Evolutionary conservation across 2,113 vertebrate genomes (phyloP).

Genomic region (Centropus unirufus): DNA sequence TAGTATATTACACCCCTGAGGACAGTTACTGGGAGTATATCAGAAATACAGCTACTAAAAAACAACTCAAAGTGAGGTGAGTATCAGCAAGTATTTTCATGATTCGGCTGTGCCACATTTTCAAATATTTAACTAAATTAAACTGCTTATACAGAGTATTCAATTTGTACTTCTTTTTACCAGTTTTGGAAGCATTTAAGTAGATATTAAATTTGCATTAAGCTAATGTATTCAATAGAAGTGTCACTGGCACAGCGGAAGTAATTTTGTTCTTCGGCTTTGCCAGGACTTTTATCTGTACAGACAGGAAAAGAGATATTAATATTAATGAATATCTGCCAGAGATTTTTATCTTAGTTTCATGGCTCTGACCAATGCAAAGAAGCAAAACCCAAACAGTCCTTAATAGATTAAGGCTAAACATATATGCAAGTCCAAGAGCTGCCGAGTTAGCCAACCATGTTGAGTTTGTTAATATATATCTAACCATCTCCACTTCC

Average conservation of each 20-base stretch:
- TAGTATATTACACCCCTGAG: accelerated
- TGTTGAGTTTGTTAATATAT: not conserved
- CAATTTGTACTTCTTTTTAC: not conserved
- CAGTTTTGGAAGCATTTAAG: not conserved
- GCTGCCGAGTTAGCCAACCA: not conserved
- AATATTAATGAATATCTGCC: not conserved
- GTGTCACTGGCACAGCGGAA: not conserved
- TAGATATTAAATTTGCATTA: not conserved
- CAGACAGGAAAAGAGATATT: not conserved
- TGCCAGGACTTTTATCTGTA: not conserved
- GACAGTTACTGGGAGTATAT: not conserved
- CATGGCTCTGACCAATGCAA: not conserved
- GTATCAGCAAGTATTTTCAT: not conserved
- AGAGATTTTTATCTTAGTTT: not conserved
- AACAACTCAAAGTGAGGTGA: not conserved
- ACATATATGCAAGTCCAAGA: not conserved
- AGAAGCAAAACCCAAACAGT: not conserved
- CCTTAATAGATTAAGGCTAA: not conserved
- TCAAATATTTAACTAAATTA: not conserved
- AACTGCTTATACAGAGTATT: not conserved
- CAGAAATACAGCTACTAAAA: not conserved
- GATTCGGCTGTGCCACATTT: not conserved
- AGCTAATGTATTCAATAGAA: not conserved
- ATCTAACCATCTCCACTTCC: not conserved
- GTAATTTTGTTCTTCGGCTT: not conserved